Conservation (phyloP, 2,797 vertebrate species). For the Valencia hispanica region DNA sequence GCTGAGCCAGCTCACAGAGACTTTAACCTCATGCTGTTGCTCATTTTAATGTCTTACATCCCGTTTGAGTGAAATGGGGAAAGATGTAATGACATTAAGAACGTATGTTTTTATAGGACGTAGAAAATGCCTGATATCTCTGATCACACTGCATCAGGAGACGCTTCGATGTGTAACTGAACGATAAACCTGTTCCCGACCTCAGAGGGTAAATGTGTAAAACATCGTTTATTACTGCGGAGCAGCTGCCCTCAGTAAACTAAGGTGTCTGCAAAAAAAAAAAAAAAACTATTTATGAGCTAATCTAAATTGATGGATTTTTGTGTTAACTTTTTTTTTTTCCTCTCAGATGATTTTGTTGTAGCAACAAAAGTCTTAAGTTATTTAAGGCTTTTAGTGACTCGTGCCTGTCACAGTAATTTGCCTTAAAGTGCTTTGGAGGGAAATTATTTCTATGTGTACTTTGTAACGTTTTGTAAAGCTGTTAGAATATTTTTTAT, state of each 20-base stretch:
- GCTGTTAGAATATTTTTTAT: conserved; percentile 85
- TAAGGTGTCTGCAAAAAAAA: conserved; percentile 36
- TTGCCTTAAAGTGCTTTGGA: conserved; percentile 79
- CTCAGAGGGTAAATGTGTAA: conserved; percentile 46
- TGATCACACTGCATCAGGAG: conserved; percentile 51
- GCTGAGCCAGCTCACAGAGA: conserved; percentile 34
- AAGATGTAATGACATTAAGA: conserved; percentile 54
- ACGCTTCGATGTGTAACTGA: conserved; percentile 59
- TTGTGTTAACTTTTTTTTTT: conserved; percentile 55
- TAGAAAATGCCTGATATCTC: conserved; percentile 66
- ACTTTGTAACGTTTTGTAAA: conserved; percentile 83
- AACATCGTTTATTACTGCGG: conserved; percentile 32
- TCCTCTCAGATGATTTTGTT: conserved; percentile 54
- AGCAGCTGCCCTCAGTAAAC: conserved; percentile 15
- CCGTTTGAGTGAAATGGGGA: conserved; percentile 42
- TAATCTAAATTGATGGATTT: conserved; percentile 54
- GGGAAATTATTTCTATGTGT: conserved; percentile 75
- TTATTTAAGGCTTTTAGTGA: conserved; percentile 78
- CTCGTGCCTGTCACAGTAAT: conserved; percentile 79
- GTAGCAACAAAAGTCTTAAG: conserved; percentile 67
- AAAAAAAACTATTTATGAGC: conserved; percentile 68
- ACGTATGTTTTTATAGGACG: conserved; percentile 66
- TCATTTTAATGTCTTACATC: conserved; percentile 50
- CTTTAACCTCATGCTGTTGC: conserved; percentile 57
- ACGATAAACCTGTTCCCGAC: conserved; percentile 44